These are phyloP conservation scores for Porites cylindrica DNA, from an alignment of 92 coral and sea anemone genomes.

Conservation along the genomic window DNA sequence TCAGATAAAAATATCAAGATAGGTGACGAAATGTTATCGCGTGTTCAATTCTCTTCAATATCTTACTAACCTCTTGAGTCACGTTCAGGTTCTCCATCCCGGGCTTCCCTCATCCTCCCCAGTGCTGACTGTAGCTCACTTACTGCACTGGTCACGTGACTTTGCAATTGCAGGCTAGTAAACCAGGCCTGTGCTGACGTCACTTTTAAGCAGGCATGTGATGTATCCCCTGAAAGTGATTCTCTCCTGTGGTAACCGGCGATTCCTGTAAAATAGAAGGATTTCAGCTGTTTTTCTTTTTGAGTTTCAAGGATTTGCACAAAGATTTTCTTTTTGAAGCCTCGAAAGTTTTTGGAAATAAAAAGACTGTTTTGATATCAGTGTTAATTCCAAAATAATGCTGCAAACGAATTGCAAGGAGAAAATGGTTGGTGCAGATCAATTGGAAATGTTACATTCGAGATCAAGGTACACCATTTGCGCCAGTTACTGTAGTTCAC, in stretches of 20 bases:
- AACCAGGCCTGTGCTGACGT: conserved; percentile 89
- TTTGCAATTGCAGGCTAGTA: conserved; percentile 82
- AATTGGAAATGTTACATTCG: too few relatives aligned
- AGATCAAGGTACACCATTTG: too few relatives aligned
- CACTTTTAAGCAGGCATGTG: conserved; percentile 65
- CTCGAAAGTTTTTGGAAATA: too few relatives aligned
- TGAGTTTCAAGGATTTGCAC: too few relatives aligned
- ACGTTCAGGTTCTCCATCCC: conserved; percentile 42
- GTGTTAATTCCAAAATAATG: too few relatives aligned
- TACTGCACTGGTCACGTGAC: conserved; percentile 84
- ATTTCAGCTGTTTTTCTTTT: not conserved
- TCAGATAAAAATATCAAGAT: too few relatives aligned
- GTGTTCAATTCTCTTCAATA: too few relatives aligned
- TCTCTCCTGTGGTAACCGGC: conserved; percentile 13
- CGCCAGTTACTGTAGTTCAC: too few relatives aligned
- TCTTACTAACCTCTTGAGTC: conserved; percentile 25
- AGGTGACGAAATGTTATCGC: too few relatives aligned
- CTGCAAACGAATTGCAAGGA: too few relatives aligned
- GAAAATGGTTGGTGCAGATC: too few relatives aligned
- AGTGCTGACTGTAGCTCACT: conserved; percentile 75
- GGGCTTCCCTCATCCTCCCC: conserved; percentile 43
- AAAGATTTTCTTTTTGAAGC: not conserved
- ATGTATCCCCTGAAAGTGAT: conserved; percentile 30
- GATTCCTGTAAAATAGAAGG: not conserved
- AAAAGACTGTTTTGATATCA: too few relatives aligned